A percentile compares a stretch with the other conserved stretches of the same genome.
Evolutionary conservation across 1,140 invertebrate species (phyloP).

Genomic region (Caerostris darwini): DNA sequence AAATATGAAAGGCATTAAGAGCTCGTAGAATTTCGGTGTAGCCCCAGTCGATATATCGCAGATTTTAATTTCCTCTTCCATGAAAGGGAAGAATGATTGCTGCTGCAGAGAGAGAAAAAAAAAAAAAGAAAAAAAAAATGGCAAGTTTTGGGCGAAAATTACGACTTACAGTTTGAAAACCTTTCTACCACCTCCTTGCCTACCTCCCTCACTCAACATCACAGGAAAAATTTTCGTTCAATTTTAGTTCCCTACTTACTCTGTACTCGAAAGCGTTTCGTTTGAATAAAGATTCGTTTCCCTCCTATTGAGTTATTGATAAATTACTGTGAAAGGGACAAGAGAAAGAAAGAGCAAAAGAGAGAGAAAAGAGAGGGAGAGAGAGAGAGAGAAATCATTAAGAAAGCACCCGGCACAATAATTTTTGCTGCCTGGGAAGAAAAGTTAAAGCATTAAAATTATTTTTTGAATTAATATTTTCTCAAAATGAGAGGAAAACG

Average conservation of each 20-base stretch:
- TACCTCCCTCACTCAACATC: not conserved
- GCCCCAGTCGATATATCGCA: conserved; percentile 57
- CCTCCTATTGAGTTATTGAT: conserved; percentile 74
- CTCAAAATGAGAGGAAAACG: conserved; percentile 22
- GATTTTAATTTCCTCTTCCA: conserved; percentile 69
- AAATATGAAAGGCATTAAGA: conserved; percentile 44
- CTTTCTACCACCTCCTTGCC: not conserved
- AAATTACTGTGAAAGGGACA: conserved; percentile 64
- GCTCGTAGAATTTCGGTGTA: conserved; percentile 12
- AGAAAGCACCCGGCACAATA: conserved; percentile 54
- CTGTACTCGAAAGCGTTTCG: conserved; percentile 61
- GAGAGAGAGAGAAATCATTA: conserved; percentile 36
- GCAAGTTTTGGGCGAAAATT: conserved; percentile 65
- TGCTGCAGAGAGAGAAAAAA: conserved; percentile 15
- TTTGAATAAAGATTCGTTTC: conserved; percentile 59
- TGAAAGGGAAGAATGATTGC: conserved; percentile 73
- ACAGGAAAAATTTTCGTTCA: conserved; percentile 36
- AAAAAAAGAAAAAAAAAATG: conserved; percentile 24
- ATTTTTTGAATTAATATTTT: conserved; percentile 75
- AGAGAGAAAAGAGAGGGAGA: not conserved
- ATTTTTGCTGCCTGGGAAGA: conserved; percentile 50
- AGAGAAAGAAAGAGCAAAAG: not conserved
- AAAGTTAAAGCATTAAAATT: conserved; percentile 72
- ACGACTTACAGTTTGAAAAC: conserved; percentile 71
- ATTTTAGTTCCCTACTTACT: conserved; percentile 46